Conservation (phyloP, 64 coral and sea anemone genomes). For the Acropora yongei region DNA sequence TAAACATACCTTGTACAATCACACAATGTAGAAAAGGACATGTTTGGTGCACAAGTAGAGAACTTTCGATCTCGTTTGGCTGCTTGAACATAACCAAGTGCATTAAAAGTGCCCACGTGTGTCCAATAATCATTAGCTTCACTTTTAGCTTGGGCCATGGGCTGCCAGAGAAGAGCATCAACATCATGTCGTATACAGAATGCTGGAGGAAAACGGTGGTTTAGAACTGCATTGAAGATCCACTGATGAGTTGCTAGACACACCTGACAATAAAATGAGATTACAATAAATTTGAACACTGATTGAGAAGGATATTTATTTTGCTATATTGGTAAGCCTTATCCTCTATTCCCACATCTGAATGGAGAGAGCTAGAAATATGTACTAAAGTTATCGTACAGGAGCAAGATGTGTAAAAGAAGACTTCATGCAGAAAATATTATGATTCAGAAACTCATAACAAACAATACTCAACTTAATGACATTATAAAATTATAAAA, state of each 20-base stretch:
- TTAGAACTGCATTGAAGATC: slow-evolving; percentile 85
- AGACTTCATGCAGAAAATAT: too few species aligned
- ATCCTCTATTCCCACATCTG: too few species aligned
- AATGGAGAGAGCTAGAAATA: too few species aligned
- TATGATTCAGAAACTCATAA: too few species aligned
- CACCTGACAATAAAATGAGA: slow-evolving; percentile 45
- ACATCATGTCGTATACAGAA: slow-evolving; percentile 98
- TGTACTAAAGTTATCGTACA: too few species aligned
- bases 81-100: slow-evolving; percentile 94
- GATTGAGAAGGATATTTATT: too few species aligned
- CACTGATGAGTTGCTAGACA: slow-evolving; percentile 95
- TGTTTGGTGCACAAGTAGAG: slow-evolving; percentile 91
- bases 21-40: slow-evolving; percentile 86
- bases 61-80: slow-evolving; percentile 92
- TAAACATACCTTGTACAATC: slow-evolving; percentile 88
- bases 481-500: too few species aligned
- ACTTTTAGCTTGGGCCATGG: slow-evolving; percentile 52
- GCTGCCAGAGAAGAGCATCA: slow-evolving; percentile 97
- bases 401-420: too few species aligned
- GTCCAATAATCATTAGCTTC: slow-evolving; percentile 64
- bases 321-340: too few species aligned
- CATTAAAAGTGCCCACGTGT: slow-evolving; percentile 95
- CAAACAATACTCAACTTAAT: too few species aligned
- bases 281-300: not conserved
- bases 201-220: slow-evolving; percentile 57